Evolutionary conservation across 2,888 invertebrate species (phyloP).

Genomic region (Gnatocerus cornutus): DNA sequence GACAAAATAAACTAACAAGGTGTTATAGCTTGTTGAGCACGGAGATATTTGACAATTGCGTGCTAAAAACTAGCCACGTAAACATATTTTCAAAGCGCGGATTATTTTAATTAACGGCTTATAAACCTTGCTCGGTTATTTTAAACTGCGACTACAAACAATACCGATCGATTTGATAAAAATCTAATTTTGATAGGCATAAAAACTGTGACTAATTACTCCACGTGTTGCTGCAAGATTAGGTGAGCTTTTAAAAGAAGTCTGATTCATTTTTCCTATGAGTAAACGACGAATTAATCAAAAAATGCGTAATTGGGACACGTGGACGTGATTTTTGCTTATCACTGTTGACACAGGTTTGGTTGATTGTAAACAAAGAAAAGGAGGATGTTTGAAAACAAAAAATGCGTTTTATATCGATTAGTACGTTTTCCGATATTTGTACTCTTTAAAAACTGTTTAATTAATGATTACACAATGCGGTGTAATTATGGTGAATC

Average conservation of each 20-base stretch:
- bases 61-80: no score
- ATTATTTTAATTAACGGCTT: no score
- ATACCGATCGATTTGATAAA: neutral
- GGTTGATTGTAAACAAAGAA: neutral
- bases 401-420: neutral
- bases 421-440: no score
- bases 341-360: neutral
- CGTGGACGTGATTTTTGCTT: neutral
- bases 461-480: no score
- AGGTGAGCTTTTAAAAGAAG: neutral
- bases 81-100: no score
- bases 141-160: no score
- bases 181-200: neutral
- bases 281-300: neutral
- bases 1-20: slow-evolving; percentile 1
- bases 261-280: neutral
- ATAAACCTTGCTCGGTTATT: no score
- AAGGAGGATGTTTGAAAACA: neutral
- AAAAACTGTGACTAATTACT: neutral
- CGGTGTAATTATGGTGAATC: no score
- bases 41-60: neutral
- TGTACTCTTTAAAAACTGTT: no score
- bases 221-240: neutral
- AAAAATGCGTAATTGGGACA: neutral
- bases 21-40: neutral